phyloP scores from a whole-genome alignment of 2,888 invertebrate genomes.

The Scotopteryx bipunctaria region DNA sequence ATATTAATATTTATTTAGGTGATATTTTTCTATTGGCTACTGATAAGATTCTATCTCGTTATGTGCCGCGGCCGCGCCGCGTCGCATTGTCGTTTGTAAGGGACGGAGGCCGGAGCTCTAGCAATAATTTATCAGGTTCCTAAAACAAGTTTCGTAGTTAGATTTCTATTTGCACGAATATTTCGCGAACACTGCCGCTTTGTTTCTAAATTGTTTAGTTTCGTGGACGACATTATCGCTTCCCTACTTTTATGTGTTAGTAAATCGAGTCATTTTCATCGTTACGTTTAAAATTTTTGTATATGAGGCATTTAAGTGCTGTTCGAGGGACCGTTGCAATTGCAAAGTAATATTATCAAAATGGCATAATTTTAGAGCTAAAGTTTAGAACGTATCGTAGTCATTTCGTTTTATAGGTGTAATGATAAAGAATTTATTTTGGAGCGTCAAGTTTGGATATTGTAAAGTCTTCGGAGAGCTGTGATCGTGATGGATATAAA shows the following conservation, averaged over 20 bases:
- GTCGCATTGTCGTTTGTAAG: slow-evolving; percentile 63
- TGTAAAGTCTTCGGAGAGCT: slow-evolving; percentile 82
- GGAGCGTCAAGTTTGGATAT: slow-evolving; percentile 79
- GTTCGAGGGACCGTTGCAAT: slow-evolving; percentile 83
- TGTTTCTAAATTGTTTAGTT: slow-evolving; percentile 67
- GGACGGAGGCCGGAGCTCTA: slow-evolving; percentile 69
- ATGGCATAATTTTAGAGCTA: slow-evolving; percentile 83
- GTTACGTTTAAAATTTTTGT: slow-evolving; percentile 76
- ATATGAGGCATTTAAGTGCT: slow-evolving; percentile 81
- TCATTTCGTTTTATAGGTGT: slow-evolving; percentile 83
- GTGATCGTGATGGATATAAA: slow-evolving; percentile 82
- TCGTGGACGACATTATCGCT: slow-evolving; percentile 65
- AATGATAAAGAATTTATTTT: slow-evolving; percentile 82
- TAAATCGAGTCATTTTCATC: slow-evolving; percentile 68
- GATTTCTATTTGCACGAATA: slow-evolving; percentile 79
- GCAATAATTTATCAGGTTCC: slow-evolving; percentile 84
- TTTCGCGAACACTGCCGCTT: slow-evolving; percentile 82
- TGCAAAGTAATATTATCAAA: slow-evolving; percentile 82
- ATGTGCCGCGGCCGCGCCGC: slow-evolving; percentile 66
- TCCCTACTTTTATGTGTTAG: slow-evolving; percentile 60
- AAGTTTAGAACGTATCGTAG: slow-evolving; percentile 77
- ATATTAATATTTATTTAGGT: slow-evolving; percentile 82
- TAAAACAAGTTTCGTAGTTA: slow-evolving; percentile 82
- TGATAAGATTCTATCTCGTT: slow-evolving; percentile 80
- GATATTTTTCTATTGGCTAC: slow-evolving; percentile 84